Evolutionary conservation across 2,113 vertebrate species (phyloP).

Genomic region (Pungitius pungitius): DNA sequence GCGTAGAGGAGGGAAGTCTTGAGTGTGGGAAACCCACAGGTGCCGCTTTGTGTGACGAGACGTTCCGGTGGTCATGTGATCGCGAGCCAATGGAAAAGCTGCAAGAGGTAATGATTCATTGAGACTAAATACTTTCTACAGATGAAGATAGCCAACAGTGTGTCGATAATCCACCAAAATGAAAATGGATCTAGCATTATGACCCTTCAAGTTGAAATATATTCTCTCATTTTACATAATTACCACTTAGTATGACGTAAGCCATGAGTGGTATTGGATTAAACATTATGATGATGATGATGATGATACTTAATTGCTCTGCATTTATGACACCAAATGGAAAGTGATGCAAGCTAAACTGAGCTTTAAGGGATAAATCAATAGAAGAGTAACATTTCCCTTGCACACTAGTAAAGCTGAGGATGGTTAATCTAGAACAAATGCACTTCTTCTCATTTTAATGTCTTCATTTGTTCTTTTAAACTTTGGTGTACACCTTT

Average conservation of each 20-base stretch:
- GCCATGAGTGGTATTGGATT: background rate
- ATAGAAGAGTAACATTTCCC: background rate
- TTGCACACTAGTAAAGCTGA: background rate
- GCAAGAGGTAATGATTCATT: conserved; percentile 23
- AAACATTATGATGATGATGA: background rate
- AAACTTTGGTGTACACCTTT: background rate
- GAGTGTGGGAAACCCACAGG: conserved; percentile 76
- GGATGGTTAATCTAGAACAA: background rate
- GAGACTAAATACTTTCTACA: background rate
- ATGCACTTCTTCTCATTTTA: conserved; percentile 1
- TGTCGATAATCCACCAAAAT: background rate
- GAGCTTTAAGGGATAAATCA: background rate
- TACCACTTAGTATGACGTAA: background rate
- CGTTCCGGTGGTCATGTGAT: conserved; percentile 40
- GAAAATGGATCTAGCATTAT: background rate
- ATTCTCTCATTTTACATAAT: background rate
- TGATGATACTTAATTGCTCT: background rate
- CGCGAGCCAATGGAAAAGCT: conserved; percentile 49
- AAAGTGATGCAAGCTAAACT: conserved; percentile 11
- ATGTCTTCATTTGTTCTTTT: background rate
- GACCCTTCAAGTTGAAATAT: background rate
- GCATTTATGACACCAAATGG: background rate
- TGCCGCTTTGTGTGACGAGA: conserved; percentile 68
- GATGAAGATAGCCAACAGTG: background rate
- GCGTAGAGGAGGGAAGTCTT: background rate